These are phyloP conservation scores for Ploceus nigricollis DNA, from an alignment of 2,113 vertebrate species.

Conservation along the genomic window DNA sequence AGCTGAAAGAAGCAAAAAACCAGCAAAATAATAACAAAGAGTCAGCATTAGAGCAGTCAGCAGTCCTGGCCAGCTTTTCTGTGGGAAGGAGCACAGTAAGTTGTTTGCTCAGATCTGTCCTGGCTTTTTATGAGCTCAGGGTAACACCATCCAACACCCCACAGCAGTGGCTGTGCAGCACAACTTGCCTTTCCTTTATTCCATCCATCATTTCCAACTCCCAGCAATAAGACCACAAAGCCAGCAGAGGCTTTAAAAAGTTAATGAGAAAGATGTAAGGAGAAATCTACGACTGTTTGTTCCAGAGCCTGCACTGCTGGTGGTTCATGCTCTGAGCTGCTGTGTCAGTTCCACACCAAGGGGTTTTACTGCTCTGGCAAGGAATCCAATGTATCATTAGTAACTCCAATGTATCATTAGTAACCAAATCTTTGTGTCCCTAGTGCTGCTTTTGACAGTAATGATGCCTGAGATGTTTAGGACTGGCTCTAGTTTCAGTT, in stretches of 20 bases:
- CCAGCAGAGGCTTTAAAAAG: conserved; percentile 67
- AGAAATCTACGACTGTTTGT: conserved; percentile 20
- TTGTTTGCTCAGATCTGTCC: not conserved
- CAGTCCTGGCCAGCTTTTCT: not conserved
- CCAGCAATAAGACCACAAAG: conserved; percentile 34
- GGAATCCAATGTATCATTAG: not conserved
- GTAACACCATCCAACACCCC: not conserved
- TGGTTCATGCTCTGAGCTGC: not conserved
- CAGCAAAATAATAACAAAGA: not conserved
- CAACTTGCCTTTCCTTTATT: conserved; percentile 26
- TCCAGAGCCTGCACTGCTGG: not conserved
- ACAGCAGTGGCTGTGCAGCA: not conserved
- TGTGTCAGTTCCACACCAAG: not conserved
- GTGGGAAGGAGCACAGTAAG: not conserved
- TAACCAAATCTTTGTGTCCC: not conserved
- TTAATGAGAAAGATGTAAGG: conserved; percentile 64
- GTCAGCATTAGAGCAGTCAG: not conserved
- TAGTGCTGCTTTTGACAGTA: not conserved
- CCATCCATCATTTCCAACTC: conserved; percentile 48
- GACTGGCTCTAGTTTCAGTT: not conserved
- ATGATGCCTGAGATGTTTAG: not conserved
- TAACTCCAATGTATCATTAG: not conserved
- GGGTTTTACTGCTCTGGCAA: conserved; percentile 23
- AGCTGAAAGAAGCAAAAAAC: not conserved
- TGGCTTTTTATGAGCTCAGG: not conserved